Conservation (phyloP, 2,797 vertebrate species). For the Neosilurus mollespiculum region DNA sequence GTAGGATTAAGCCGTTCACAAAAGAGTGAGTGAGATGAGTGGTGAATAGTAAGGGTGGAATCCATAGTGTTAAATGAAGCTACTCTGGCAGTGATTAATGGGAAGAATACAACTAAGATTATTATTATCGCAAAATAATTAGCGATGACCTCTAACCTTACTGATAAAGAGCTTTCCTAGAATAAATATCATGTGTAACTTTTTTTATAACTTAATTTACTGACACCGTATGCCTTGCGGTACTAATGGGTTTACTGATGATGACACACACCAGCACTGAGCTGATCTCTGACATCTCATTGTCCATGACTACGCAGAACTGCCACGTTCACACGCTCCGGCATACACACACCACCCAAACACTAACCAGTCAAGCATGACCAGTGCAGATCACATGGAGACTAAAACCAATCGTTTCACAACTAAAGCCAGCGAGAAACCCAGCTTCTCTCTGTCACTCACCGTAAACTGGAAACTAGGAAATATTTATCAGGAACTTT, state of each 20-base stretch:
- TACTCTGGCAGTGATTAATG: not conserved
- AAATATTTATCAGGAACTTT: not conserved
- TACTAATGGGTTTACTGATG: not conserved
- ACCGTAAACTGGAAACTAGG: not conserved
- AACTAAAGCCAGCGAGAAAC: not conserved
- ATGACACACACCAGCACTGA: not conserved
- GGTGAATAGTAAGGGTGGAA: too few relatives aligned
- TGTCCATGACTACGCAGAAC: conserved; percentile 2
- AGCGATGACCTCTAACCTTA: not conserved
- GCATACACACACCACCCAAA: not conserved
- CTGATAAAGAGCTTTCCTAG: not conserved
- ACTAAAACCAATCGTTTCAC: not conserved
- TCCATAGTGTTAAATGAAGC: too few relatives aligned
- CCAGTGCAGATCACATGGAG: not conserved
- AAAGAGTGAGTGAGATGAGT: too few relatives aligned
- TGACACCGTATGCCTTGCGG: not conserved
- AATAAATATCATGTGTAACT: not conserved
- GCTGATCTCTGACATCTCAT: not conserved
- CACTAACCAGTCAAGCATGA: not conserved
- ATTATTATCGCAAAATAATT: not conserved
- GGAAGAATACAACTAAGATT: not conserved
- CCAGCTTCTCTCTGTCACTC: not conserved
- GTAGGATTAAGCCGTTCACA: too few relatives aligned
- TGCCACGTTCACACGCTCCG: not conserved
- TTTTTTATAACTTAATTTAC: not conserved